Conservation (phyloP, 1,140 invertebrate genomes). For the Ceratina australensis region DNA sequence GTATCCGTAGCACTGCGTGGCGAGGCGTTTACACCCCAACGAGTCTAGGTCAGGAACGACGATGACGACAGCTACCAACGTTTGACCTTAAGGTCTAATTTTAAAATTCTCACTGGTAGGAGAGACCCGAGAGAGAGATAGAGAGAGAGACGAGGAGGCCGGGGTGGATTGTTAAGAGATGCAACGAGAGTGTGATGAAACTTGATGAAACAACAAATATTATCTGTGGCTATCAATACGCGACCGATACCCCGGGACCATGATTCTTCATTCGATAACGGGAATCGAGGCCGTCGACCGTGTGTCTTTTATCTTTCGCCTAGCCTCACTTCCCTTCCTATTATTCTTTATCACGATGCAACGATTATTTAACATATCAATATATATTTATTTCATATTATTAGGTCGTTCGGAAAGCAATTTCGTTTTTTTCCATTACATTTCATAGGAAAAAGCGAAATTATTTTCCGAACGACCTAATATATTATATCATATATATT, state of each 20-base stretch:
- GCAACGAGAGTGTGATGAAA: neutral
- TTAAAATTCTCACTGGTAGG: constrained; percentile 39
- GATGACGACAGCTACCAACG: constrained; percentile 60
- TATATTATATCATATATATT: too few species aligned
- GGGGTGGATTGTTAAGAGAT: neutral
- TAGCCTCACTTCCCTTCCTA: too few species aligned
- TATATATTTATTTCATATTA: too few species aligned
- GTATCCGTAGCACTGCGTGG: constrained; percentile 36
- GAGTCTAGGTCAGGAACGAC: constrained; percentile 60
- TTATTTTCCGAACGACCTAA: too few species aligned
- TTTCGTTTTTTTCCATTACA: too few species aligned
- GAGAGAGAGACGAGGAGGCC: neutral
- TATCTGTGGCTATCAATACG: constrained; percentile 19
- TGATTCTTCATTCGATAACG: constrained; percentile 15
- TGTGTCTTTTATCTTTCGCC: neutral
- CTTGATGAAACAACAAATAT: constrained; percentile 33
- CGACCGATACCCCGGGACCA: neutral
- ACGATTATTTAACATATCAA: too few species aligned
- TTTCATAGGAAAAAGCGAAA: too few species aligned
- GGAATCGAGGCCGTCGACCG: constrained; percentile 9
- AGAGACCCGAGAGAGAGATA: constrained; percentile 1
- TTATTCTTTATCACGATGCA: too few species aligned
- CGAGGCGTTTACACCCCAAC: constrained; percentile 53
- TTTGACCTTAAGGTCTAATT: constrained; percentile 56
- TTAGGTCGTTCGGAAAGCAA: too few species aligned